A percentile compares a stretch with the other conserved stretches of the same genome.
Evolutionary conservation across 1,140 invertebrate species (phyloP).

Genomic region (Panagrolaimus sp.): DNA sequence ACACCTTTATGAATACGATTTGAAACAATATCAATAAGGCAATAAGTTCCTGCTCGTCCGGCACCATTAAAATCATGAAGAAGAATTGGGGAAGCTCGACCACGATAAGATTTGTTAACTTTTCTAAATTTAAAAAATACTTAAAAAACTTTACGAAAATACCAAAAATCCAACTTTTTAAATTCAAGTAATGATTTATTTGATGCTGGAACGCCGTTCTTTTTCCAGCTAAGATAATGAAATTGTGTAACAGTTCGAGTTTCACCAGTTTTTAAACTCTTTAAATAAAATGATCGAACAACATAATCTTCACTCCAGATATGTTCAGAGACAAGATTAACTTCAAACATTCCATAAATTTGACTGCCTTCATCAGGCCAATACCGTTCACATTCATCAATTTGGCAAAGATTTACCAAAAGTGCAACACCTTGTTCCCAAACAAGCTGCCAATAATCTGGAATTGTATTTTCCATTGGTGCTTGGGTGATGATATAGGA

Average conservation of each 20-base stretch:
- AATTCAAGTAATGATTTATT: slow-evolving; percentile 93
- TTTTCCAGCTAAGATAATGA: slow-evolving; percentile 95
- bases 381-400: slow-evolving; percentile 83
- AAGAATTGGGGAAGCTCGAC: slow-evolving; percentile 91
- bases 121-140: slow-evolving; percentile 69
- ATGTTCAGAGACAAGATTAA: slow-evolving; percentile 96
- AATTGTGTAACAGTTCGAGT: slow-evolving; percentile 98
- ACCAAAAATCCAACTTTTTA: slow-evolving; percentile 42
- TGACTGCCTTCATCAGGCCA: slow-evolving; percentile 95
- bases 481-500: slow-evolving; percentile 90
- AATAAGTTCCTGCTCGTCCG: slow-evolving; percentile 91
- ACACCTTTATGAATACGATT: slow-evolving; percentile 96
- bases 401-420: slow-evolving; percentile 82
- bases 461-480: slow-evolving; percentile 74
- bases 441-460: slow-evolving; percentile 79
- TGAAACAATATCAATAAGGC: slow-evolving; percentile 92
- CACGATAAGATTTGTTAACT: slow-evolving; percentile 97
- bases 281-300: slow-evolving; percentile 95
- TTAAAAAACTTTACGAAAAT: too few species aligned
- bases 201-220: slow-evolving; percentile 79
- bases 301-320: slow-evolving; percentile 99
- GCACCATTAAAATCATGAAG: slow-evolving; percentile 81
- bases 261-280: slow-evolving; percentile 89
- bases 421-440: slow-evolving; percentile 94
- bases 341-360: slow-evolving; percentile 94